Evolutionary conservation across 92 coral and sea anemone species (phyloP), one percentile per base, ranked within the genome.

Genomic region (Micromussa lordhowensis): DNA sequence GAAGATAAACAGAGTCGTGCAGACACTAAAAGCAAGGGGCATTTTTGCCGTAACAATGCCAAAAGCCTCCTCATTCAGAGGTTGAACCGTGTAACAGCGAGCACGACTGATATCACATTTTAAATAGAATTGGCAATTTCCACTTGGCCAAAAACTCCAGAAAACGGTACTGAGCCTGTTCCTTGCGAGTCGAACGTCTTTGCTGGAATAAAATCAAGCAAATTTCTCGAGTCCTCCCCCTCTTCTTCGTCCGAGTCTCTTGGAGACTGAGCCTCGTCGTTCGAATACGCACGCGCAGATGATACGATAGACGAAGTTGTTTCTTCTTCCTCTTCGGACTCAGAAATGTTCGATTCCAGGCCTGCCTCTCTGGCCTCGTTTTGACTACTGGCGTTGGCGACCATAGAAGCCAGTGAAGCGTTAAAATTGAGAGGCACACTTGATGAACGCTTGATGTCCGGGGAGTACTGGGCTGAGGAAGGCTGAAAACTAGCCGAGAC

Each of bases 231-330:
- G 77, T 63, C 83, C 10, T 18, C 89, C 59, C 58, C 87, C 38
- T 61, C 82, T 26, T 80, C 86, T 51, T 85, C 94, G 24, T 88
- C 95, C 69, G 93, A 82, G 69, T 88, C 91, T 28, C 81, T 89
- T 38, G 90, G 93, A 29, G 96, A 89, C 91, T 94, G 93, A 81
- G 92, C 89, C 28, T 84, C 89, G 76, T 61, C 21, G 81, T 73
- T 93, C 1, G 98, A 95, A 55, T 95, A 95, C 91, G 96, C 98
- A 79, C 98, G 98, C 93, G 98, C 98, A 91, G 96, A 93, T 51
- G 98, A 95, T 94, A 95, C 86, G 78, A 95, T 70, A 28, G 96
- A 91, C 29, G 98, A 95, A n/a, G 94, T 78, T 18, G 81, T 68
- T 26, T 91, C 92, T 26, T 88, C 81, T 15, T 95, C 98, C 31